A percentile compares a stretch with the other conserved stretches of the same genome.
These are phyloP conservation scores for Lutraria rhynchaena DNA, from an alignment of 1,140 invertebrate genomes.

Conservation along the genomic window DNA sequence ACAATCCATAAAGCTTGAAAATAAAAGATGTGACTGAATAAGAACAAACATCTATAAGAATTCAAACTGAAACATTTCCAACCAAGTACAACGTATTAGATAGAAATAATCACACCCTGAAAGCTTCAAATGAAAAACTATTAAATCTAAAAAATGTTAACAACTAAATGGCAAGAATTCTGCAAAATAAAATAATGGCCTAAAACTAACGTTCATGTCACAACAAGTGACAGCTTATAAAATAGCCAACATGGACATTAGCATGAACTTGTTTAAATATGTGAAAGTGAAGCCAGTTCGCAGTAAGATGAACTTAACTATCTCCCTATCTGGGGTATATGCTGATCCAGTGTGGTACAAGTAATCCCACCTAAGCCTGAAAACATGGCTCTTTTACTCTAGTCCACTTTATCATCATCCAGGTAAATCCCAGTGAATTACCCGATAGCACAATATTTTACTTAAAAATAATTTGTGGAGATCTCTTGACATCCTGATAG, in stretches of 20 bases:
- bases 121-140: no score
- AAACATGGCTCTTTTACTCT: conserved; percentile 63
- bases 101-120: no score
- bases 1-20: no score
- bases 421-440: conserved; percentile 55
- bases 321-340: conserved; percentile 48
- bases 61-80: no score
- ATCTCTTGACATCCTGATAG: conserved; percentile 53
- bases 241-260: not conserved
- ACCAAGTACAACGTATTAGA: no score
- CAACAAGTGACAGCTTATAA: not conserved
- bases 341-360: conserved; percentile 38
- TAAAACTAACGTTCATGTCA: no score
- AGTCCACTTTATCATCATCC: conserved; percentile 63
- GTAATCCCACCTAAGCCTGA: conserved; percentile 54
- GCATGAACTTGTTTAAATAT: not conserved
- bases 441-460: conserved; percentile 62
- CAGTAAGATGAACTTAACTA: conserved; percentile 48
- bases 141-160: no score
- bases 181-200: no score
- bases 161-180: no score
- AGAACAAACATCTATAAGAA: no score
- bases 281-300: conserved; percentile 23
- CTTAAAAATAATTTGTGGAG: conserved; percentile 62
- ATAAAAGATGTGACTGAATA: no score